Conservation (phyloP, 2,888 invertebrate genomes). For the Drosophila paracracens region DNA sequence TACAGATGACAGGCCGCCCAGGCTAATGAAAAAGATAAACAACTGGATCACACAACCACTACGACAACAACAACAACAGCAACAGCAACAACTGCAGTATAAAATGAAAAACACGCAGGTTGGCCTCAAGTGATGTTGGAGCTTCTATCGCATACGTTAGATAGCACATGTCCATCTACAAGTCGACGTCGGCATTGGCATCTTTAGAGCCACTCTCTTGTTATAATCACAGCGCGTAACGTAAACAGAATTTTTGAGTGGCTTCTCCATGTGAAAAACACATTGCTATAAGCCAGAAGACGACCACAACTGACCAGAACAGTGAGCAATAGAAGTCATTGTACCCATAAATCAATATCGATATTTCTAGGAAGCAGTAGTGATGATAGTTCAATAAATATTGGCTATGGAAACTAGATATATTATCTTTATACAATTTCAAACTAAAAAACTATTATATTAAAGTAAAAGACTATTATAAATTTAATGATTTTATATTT, state of each 20-base stretch:
- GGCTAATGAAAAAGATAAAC: conserved; percentile 78
- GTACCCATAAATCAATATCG: conserved; percentile 29
- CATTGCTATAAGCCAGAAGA: conserved; percentile 44
- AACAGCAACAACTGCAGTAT: conserved; percentile 13
- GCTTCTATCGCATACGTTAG: conserved; percentile 47
- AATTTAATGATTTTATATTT: not conserved
- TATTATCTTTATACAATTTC: not conserved
- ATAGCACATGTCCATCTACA: conserved; percentile 58
- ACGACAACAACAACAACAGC: conserved; percentile 20
- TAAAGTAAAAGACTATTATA: not conserved
- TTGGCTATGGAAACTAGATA: not conserved
- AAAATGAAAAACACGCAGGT: conserved; percentile 27
- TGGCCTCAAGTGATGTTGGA: conserved; percentile 14
- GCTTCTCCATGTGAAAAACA: conserved; percentile 68
- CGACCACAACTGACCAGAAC: conserved; percentile 17
- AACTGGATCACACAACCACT: conserved; percentile 68
- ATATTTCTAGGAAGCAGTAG: conserved; percentile 8
- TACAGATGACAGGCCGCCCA: conserved; percentile 76
- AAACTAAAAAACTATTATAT: no score
- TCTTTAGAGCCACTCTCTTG: conserved; percentile 58
- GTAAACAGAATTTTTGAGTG: conserved; percentile 77
- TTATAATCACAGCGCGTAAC: conserved; percentile 78
- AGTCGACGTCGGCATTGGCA: conserved; percentile 41
- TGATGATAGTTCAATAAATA: conserved; percentile 1
- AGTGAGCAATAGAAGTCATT: conserved; percentile 51